phyloP scores from a whole-genome alignment of 2,797 vertebrate species.

The Lepidocolaptes lacrymiger region DNA sequence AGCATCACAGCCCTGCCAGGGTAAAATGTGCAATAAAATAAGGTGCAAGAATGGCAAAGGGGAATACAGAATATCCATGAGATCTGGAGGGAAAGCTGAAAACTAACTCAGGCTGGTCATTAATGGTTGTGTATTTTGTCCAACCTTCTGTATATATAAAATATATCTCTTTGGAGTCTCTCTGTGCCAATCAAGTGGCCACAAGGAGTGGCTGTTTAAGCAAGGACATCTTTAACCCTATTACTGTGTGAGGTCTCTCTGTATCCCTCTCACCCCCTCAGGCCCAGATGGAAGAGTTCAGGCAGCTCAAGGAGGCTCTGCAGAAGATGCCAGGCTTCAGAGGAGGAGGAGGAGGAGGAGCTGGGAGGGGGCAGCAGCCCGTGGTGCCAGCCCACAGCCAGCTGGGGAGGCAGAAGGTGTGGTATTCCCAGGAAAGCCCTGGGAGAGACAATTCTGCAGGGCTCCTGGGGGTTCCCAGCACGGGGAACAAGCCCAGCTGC shows the following conservation, averaged over 20 bases:
- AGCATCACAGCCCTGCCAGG: not conserved
- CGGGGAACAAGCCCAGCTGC: not conserved
- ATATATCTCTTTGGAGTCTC: rapidly evolving
- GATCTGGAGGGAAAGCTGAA: not conserved
- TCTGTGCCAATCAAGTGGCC: not conserved
- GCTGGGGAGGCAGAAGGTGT: conserved; percentile 44
- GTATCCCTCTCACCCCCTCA: not conserved
- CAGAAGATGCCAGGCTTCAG: conserved; percentile 78
- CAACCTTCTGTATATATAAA: rapidly evolving
- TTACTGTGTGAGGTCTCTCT: not conserved
- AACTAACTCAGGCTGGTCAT: not conserved
- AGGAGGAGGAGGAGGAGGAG: conserved; percentile 43
- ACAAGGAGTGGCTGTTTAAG: rapidly evolving
- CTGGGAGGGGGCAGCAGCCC: conserved; percentile 15
- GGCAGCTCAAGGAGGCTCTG: conserved; percentile 74
- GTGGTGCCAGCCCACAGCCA: not conserved
- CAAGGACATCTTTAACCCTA: not conserved
- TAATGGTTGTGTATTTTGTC: not conserved
- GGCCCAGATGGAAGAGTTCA: conserved; percentile 77
- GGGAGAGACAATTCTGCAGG: not conserved
- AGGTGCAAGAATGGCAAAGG: not conserved
- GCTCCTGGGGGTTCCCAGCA: not conserved
- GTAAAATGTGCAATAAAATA: not conserved
- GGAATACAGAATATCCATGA: not conserved
- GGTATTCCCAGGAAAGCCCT: not conserved